These are phyloP conservation scores for Mormyrus iriodes DNA, from an alignment of 2,113 vertebrate species.

Conservation along the genomic window DNA sequence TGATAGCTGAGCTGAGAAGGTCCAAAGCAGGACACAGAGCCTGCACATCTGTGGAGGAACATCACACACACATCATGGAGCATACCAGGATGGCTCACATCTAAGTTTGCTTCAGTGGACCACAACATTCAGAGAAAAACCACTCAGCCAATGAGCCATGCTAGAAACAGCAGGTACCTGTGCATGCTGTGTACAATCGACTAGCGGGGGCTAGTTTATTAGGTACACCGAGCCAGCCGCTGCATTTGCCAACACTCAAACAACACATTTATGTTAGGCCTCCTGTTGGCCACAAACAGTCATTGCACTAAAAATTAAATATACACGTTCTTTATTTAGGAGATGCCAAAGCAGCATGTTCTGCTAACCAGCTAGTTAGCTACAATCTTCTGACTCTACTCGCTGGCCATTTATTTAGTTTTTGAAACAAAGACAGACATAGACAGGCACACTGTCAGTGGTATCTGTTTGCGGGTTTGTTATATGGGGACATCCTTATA, in stretches of 20 bases:
- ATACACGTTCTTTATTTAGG: background rate
- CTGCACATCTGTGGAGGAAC: conserved; percentile 64
- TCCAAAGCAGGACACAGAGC: conserved; percentile 79
- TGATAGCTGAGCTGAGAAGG: conserved; percentile 76
- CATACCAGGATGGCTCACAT: background rate
- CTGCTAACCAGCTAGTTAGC: background rate
- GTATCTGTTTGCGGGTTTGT: background rate
- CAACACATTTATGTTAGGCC: background rate
- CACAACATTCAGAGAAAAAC: background rate
- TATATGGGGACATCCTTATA: background rate
- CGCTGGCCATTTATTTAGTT: background rate
- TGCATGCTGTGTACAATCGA: background rate
- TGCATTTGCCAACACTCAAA: background rate
- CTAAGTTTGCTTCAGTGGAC: background rate
- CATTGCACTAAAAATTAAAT: background rate
- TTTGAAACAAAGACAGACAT: background rate
- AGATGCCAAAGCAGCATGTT: background rate
- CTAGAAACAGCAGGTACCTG: background rate
- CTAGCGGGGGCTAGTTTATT: background rate
- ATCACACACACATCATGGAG: background rate
- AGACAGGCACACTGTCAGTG: background rate
- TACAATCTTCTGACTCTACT: background rate
- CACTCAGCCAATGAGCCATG: background rate
- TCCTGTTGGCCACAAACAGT: background rate
- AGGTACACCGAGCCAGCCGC: background rate